Conservation (phyloP, 2,113 vertebrate genomes). For the Eubucco bourcierii region DNA sequence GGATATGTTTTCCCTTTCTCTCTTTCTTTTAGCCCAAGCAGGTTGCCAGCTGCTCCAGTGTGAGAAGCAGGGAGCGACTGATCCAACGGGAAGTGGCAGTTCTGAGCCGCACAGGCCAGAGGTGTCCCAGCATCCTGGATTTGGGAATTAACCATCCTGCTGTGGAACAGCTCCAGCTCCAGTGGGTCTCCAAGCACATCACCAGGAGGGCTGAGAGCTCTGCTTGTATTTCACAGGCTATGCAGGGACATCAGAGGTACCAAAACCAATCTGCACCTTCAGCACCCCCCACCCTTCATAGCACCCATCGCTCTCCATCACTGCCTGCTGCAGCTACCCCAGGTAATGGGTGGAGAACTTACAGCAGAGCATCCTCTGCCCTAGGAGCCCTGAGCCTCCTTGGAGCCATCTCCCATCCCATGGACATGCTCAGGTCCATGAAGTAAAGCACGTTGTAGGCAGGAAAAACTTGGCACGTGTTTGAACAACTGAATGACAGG, state of each 20-base stretch:
- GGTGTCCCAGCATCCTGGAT: rapidly evolving
- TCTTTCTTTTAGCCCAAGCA: not conserved
- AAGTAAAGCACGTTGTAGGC: rapidly evolving
- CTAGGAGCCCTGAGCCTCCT: not conserved
- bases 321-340: not conserved
- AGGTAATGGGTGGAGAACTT: rapidly evolving
- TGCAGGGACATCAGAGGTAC: rapidly evolving
- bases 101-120: rapidly evolving
- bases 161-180: not conserved
- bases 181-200: not conserved
- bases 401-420: rapidly evolving
- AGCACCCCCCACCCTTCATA: not conserved
- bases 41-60: not conserved
- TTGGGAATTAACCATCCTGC: not conserved
- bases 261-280: not conserved
- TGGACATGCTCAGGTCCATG: not conserved
- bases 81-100: rapidly evolving
- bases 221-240: not conserved
- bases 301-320: not conserved
- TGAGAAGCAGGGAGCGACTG: not conserved
- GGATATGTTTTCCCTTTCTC: not conserved
- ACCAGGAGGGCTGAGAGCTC: not conserved
- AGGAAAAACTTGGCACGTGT: not conserved
- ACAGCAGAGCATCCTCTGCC: not conserved
- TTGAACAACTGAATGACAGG: no score